phyloP scores from a whole-genome alignment of 2,113 vertebrate genomes.

The Antigone vipio region DNA sequence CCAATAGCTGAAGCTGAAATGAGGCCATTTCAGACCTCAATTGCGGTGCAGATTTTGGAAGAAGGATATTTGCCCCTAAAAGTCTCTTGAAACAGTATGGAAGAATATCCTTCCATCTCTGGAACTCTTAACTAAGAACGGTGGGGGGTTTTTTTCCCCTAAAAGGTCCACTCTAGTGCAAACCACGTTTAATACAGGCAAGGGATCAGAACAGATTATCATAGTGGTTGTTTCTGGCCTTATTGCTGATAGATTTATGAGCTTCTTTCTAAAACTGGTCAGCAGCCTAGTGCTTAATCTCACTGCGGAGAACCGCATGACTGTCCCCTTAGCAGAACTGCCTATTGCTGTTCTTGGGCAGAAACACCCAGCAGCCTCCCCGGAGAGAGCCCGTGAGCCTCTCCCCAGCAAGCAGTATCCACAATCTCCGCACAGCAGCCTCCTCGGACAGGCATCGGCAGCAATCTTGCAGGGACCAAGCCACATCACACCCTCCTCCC shows the following conservation, averaged over 20 bases:
- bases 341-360: rapidly evolving
- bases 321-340: neutral
- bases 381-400: neutral
- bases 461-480: neutral
- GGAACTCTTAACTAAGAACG: neutral
- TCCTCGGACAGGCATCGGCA: neutral
- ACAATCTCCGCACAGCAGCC: rapidly evolving
- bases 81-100: neutral
- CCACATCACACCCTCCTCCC: neutral
- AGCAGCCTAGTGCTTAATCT: neutral
- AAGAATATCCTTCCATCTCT: neutral
- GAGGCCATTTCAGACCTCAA: neutral
- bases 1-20: neutral
- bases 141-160: neutral
- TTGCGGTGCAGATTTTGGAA: neutral
- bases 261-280: neutral
- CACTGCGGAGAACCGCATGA: neutral
- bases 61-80: neutral
- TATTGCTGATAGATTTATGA: neutral
- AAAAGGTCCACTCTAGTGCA: neutral
- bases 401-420: neutral
- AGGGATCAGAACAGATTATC: neutral
- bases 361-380: neutral
- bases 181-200: neutral
- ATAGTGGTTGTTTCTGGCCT: neutral